A percentile compares a stretch with the other conserved stretches of the same genome.
Evolutionary conservation across 2,888 invertebrate species (phyloP).

Genomic region (Mimas tiliae): DNA sequence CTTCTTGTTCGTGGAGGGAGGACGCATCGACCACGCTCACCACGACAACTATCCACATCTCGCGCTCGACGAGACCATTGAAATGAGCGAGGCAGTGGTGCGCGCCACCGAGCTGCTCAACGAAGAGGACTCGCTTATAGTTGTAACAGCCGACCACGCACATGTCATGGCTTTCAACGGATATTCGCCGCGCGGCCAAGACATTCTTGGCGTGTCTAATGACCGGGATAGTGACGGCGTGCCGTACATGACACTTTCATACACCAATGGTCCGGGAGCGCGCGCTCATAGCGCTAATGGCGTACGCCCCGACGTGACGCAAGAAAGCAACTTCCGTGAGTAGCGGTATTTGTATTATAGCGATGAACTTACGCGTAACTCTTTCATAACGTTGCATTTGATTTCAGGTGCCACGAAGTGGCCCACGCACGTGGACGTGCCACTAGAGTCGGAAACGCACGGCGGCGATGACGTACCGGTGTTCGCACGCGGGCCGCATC

Average conservation of each 20-base stretch:
- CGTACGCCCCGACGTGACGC: constrained; percentile 72
- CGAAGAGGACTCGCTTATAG: constrained; percentile 86
- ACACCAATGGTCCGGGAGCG: constrained; percentile 83
- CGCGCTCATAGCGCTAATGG: constrained; percentile 81
- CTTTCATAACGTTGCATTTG: background rate
- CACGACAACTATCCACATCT: constrained; percentile 82
- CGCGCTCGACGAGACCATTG: constrained; percentile 88
- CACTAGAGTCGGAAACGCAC: constrained; percentile 87
- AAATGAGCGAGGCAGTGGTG: constrained; percentile 84
- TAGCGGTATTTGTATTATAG: constrained; percentile 34
- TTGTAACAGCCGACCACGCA: constrained; percentile 91
- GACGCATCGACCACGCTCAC: constrained; percentile 87
- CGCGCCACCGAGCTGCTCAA: constrained; percentile 72
- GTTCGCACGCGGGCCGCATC: constrained; percentile 88
- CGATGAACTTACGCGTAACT: background rate
- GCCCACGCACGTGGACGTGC: constrained; percentile 77
- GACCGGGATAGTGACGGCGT: constrained; percentile 70
- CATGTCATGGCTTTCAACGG: constrained; percentile 89
- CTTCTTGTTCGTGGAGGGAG: constrained; percentile 89
- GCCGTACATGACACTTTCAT: constrained; percentile 84
- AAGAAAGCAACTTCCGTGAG: constrained; percentile 65
- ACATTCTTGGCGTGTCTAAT: constrained; percentile 66
- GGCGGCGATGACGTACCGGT: constrained; percentile 92
- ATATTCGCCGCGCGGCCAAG: constrained; percentile 83
- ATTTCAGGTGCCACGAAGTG: constrained; percentile 46